Conservation (phyloP, 1,140 invertebrate species). For the Nasonia longicornis region DNA sequence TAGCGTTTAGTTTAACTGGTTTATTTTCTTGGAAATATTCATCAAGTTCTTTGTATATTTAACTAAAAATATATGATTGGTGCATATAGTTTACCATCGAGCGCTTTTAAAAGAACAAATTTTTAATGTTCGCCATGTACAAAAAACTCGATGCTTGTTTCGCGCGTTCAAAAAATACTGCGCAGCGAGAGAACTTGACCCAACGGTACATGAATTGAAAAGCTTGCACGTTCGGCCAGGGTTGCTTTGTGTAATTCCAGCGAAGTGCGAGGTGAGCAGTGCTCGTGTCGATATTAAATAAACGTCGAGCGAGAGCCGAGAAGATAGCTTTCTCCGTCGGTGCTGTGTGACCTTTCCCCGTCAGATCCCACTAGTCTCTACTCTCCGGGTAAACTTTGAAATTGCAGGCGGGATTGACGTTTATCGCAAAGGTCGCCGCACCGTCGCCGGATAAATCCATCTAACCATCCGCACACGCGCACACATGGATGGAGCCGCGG, state of each 20-base stretch:
- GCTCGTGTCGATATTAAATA: not conserved
- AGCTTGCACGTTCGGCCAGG: no score
- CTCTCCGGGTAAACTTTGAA: constrained; percentile 40
- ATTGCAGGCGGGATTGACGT: constrained; percentile 41
- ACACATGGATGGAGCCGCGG: not conserved
- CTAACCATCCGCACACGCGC: not conserved
- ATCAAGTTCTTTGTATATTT: no score
- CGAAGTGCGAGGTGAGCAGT: not conserved
- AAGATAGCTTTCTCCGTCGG: constrained; percentile 15
- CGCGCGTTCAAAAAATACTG: no score
- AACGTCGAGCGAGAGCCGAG: not conserved
- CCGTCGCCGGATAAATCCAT: constrained; percentile 9
- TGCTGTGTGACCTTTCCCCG: not conserved
- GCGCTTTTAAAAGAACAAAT: no score
- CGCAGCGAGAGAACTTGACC: no score
- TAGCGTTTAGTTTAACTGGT: no score
- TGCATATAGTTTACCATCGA: no score
- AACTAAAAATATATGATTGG: no score
- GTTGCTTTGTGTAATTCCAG: no score
- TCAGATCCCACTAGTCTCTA: not conserved
- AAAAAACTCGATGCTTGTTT: no score
- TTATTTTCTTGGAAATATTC: no score
- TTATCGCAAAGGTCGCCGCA: constrained; percentile 27
- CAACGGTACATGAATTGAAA: not conserved
- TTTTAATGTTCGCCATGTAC: no score